Base-by-base conservation (phyloP, 2,888 invertebrate genomes). In the Latrodectus hesperus region DNA sequence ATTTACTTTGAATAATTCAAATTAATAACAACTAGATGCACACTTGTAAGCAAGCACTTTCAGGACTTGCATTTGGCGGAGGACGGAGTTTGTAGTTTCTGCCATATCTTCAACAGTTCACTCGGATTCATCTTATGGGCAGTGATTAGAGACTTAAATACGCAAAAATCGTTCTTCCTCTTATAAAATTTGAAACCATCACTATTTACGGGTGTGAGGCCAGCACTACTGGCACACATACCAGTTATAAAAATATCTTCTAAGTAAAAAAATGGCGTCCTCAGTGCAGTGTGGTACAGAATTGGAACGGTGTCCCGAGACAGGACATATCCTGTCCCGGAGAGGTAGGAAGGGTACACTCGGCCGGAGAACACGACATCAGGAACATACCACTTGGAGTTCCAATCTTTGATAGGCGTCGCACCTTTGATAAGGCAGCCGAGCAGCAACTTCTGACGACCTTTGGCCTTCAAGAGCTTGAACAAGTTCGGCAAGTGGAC, bases 321-420 rank as follows among this genome's bases (percentile, higher is more conserved):
- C 89, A 90, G 87, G 65, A 90, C 90, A 70, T 90, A 90, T 9
- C 90, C 90, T n/a, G 90, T 90, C 16, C 90, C 90, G n/a, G 90
- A 90, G 38, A 90, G 88, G 79, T 90, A 90, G 38, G 90, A 80
- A 11, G 90, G 90, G 81, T 90, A 90, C 38, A 89, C 82, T 0
- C 87, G 74, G 2, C 87, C 90, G 9, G 89, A 75, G 77, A 88
- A 90, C 10, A 89, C 73, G 9, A 82, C 74, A 22, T 88, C 84
- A 0, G 90, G 90, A 3, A 90, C 90, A 71, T 76, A 90, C 89
- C 90, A 90, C 74, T 90, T 90, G 67, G 90, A 90, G 38, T 83
- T 84, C 68, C 78, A 81, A 71, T 89, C 84, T 16, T 90, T 87
- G 26, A 90, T 80, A 3, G 90, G 90, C 16, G 80, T 60, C 6